Percentiles rank a stretch among this genome's conserved stretches.
These are phyloP conservation scores for Morelia viridis DNA, from an alignment of 2,797 vertebrate genomes.

Conservation along the genomic window DNA sequence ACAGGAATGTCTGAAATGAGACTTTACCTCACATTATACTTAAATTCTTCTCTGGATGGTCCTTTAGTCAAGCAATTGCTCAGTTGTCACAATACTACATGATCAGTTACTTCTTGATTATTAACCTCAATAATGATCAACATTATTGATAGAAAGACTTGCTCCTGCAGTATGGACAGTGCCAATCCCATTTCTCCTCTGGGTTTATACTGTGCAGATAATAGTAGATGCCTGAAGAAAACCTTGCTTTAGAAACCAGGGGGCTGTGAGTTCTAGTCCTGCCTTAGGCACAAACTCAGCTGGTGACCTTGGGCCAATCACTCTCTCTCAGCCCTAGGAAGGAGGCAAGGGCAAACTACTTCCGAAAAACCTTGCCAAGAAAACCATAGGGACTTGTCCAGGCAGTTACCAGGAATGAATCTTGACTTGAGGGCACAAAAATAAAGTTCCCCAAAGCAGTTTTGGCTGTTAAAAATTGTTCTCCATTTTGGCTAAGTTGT, in stretches of 20 bases:
- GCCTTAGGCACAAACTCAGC: background rate
- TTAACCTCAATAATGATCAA: background rate
- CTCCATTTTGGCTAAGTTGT: background rate
- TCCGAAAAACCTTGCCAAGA: background rate
- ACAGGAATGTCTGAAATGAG: background rate
- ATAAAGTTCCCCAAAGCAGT: background rate
- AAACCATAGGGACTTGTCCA: background rate
- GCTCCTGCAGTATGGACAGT: background rate
- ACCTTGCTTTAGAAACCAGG: background rate
- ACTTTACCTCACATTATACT: background rate
- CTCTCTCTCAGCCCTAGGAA: background rate
- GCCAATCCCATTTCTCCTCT: background rate
- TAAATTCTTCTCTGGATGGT: background rate
- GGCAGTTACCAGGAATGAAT: background rate
- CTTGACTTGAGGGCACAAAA: background rate
- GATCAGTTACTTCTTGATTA: background rate
- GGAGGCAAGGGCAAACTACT: background rate
- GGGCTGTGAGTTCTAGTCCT: background rate
- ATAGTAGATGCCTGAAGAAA: background rate
- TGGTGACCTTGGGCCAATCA: background rate
- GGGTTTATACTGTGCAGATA: background rate
- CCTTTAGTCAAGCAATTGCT: background rate
- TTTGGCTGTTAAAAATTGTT: background rate
- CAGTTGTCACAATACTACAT: background rate
- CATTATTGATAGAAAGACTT: background rate